Evolutionary conservation across 2,888 invertebrate species (phyloP).

Genomic region (Timema cristinae): DNA sequence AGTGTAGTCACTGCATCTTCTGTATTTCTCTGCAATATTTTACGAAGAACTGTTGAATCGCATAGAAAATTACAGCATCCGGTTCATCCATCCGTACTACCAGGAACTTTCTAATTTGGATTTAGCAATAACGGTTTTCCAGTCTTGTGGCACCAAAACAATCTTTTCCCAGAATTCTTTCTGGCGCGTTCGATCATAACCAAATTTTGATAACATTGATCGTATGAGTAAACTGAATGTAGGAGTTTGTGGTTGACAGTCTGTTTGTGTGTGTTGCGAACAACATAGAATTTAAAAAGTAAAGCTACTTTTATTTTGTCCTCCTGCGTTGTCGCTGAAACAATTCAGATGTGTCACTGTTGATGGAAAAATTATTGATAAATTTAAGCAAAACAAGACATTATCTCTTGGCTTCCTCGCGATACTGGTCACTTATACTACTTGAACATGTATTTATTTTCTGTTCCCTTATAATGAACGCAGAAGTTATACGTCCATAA

Average conservation of each 20-base stretch:
- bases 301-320: conserved; percentile 25
- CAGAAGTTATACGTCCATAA: conserved; percentile 33
- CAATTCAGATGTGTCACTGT: neutral
- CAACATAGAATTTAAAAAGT: too few species aligned
- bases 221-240: neutral
- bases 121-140: neutral
- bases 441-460: conserved; percentile 29
- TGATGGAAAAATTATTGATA: neutral
- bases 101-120: neutral
- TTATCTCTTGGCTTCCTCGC: conserved; percentile 32
- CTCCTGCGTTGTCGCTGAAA: conserved; percentile 31
- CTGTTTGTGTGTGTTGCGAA: neutral
- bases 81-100: too few species aligned
- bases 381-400: conserved; percentile 25
- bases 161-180: conserved; percentile 5
- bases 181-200: neutral
- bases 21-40: too few species aligned
- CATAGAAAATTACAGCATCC: too few species aligned
- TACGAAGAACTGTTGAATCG: too few species aligned
- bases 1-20: too few species aligned
- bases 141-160: conserved; percentile 3
- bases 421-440: conserved; percentile 32
- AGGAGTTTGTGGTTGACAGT: neutral
- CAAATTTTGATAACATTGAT: neutral
- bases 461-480: conserved; percentile 9